phyloP scores from a whole-genome alignment of 2,113 vertebrate species.

The Felis chaus region DNA sequence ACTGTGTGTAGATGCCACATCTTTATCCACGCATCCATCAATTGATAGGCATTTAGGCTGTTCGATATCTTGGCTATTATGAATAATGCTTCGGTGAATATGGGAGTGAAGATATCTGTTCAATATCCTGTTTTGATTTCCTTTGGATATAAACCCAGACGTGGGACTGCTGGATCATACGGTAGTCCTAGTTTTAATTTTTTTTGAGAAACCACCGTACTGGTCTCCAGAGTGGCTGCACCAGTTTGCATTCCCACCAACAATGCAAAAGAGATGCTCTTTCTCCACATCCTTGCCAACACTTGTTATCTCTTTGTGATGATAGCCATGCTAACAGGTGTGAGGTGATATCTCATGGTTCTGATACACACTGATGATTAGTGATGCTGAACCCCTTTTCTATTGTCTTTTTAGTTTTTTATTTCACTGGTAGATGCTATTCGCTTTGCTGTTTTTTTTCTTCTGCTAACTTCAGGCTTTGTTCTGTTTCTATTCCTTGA shows the following conservation, averaged over 20 bases:
- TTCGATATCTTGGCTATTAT: neutral
- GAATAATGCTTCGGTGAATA: neutral
- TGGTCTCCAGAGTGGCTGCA: neutral
- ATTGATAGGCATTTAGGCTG: neutral
- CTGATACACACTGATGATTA: neutral
- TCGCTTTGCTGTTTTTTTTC: neutral
- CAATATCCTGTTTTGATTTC: neutral
- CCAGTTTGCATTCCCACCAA: neutral
- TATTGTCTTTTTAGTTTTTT: neutral
- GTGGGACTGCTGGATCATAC: neutral
- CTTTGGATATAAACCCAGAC: neutral
- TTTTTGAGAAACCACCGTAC: neutral
- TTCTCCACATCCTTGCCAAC: neutral
- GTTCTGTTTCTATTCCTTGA: neutral
- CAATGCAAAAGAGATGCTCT: neutral
- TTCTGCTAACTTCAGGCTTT: neutral
- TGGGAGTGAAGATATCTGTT: neutral
- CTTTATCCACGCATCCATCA: neutral
- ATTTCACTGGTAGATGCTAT: neutral
- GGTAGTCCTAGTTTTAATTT: neutral
- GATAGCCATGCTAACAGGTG: neutral
- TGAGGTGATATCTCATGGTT: neutral
- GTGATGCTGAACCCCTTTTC: neutral
- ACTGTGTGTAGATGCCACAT: neutral
- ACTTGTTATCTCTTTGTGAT: neutral